phyloP scores from a whole-genome alignment of 2,797 vertebrate genomes.

The Natrix natrix region DNA sequence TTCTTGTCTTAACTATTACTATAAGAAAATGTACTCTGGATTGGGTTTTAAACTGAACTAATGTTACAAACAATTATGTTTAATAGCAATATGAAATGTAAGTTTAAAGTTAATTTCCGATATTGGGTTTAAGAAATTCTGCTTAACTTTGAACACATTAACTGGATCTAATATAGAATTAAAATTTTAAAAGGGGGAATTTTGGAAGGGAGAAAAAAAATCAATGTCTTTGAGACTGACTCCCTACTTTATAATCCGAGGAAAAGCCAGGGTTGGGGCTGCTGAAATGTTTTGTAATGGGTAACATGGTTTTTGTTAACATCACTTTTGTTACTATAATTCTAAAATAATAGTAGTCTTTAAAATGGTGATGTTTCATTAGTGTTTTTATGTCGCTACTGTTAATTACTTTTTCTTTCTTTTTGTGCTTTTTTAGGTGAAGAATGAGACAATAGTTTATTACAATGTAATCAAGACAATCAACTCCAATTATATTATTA shows the following conservation, averaged over 20 bases:
- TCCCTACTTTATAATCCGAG: not conserved
- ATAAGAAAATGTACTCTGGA: not conserved
- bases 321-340: not conserved
- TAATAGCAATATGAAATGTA: not conserved
- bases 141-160: not conserved
- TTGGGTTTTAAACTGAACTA: not conserved
- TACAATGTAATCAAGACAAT: conserved; percentile 38
- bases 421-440: conserved; percentile 26
- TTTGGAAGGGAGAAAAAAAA: not conserved
- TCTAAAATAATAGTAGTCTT: not conserved
- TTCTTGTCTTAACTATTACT: not conserved
- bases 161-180: not conserved
- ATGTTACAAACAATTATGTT: not conserved
- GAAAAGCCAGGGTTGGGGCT: not conserved
- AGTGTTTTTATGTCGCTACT: not conserved
- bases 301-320: not conserved
- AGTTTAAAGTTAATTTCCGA: not conserved
- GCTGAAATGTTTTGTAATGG: not conserved
- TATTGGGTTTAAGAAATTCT: not conserved
- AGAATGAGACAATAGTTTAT: conserved; percentile 34
- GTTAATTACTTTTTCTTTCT: not conserved
- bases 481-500: conserved; percentile 18
- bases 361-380: not conserved
- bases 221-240: not conserved
- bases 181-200: not conserved